Evolutionary conservation across 2,888 invertebrate species (phyloP).

Genomic region (Adelognathus sp.): DNA sequence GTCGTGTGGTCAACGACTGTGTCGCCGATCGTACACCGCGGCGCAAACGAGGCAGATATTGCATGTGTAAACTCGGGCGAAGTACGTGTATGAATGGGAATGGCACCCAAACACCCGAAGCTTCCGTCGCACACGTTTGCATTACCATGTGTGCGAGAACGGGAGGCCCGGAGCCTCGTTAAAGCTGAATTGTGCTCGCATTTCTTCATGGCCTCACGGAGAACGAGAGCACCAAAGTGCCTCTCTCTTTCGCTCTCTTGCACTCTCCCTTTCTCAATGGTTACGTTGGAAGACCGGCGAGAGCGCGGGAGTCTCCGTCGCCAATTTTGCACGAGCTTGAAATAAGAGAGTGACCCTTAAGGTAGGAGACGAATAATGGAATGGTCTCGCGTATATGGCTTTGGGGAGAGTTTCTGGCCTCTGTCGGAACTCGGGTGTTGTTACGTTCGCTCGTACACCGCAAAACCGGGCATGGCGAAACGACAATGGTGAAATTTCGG

Average conservation of each 20-base stretch:
- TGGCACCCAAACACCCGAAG: no score
- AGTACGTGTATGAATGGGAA: background rate
- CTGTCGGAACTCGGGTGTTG: background rate
- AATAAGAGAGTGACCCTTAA: constrained; percentile 54
- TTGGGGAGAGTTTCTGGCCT: constrained; percentile 9
- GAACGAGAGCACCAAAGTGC: background rate
- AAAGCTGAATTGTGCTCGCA: constrained; percentile 63
- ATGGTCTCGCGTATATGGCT: constrained; percentile 26
- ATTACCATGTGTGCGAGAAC: background rate
- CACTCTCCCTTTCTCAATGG: no score
- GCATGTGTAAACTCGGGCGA: background rate
- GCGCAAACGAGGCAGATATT: background rate
- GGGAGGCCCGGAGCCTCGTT: constrained; percentile 58
- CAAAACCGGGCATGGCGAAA: background rate
- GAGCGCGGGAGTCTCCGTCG: background rate
- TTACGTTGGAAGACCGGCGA: background rate
- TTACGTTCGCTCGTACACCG: background rate
- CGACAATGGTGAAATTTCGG: background rate
- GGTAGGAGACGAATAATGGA: constrained; percentile 49
- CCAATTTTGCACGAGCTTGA: constrained; percentile 47
- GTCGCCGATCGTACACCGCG: background rate
- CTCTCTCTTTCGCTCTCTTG: background rate
- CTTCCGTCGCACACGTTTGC: background rate
- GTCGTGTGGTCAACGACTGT: background rate
- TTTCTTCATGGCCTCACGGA: constrained; percentile 55